phyloP scores from a whole-genome alignment of 1,140 invertebrate species.

The Listronotus bonariensis region DNA sequence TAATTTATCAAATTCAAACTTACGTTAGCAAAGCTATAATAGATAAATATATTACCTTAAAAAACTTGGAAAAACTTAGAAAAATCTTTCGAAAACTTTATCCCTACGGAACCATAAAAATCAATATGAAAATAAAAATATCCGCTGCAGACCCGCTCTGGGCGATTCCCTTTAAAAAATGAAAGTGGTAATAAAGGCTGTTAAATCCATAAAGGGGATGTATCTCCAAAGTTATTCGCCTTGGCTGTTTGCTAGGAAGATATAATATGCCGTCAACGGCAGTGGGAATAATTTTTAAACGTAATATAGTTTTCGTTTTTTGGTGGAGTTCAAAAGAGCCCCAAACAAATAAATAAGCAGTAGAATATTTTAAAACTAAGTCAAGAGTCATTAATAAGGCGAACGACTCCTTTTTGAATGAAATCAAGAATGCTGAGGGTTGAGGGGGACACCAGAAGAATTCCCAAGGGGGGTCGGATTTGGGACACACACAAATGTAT shows the following conservation, averaged over 20 bases:
- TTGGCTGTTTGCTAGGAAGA: slow-evolving; percentile 7
- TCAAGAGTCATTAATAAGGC: too few relatives aligned
- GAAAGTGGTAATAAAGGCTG: slow-evolving; percentile 17
- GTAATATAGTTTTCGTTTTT: too few relatives aligned
- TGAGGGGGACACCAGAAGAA: too few relatives aligned
- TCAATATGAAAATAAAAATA: slow-evolving; percentile 19
- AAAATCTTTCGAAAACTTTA: not conserved
- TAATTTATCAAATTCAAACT: too few relatives aligned
- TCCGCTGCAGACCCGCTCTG: not conserved
- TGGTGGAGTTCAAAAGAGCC: too few relatives aligned
- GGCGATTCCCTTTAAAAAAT: slow-evolving; percentile 2
- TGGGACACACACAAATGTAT: too few relatives aligned
- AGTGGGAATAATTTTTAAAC: slow-evolving; percentile 15
- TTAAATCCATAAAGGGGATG: slow-evolving; percentile 6
- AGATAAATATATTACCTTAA: not conserved
- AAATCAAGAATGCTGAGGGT: too few relatives aligned
- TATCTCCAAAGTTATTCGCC: slow-evolving; percentile 12
- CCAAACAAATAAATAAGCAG: too few relatives aligned
- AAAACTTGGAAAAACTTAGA: not conserved
- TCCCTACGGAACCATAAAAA: slow-evolving; percentile 12
- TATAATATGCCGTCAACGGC: slow-evolving; percentile 11
- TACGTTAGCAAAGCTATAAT: too few relatives aligned
- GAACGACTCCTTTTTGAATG: too few relatives aligned
- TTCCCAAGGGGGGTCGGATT: too few relatives aligned
- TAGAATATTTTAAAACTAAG: too few relatives aligned